Base-by-base conservation (phyloP, 1,140 invertebrate genomes). In the Hyposmocoma kahamanoa region DNA sequence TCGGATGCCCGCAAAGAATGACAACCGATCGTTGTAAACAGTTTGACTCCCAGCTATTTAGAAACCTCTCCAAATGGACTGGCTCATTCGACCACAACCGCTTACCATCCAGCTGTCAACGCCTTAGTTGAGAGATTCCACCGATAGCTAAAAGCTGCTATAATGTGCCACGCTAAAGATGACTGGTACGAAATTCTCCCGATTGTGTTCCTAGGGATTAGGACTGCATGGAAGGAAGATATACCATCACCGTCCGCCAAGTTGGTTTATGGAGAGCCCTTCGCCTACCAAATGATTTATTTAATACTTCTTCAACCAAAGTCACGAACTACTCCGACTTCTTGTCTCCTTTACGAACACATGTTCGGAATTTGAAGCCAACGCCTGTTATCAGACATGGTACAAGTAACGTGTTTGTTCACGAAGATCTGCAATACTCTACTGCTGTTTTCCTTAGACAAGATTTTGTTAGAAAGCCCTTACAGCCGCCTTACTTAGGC, bases 181-280 rank as follows among this genome's bases (percentile, higher is more conserved):
- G n/a, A n/a, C n/a, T n/a, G n/a, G n/a, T n/a, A n/a, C n/a, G n/a
- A n/a, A n/a, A n/a, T n/a, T n/a, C n/a, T n/a, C n/a, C n/a, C n/a
- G n/a, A n/a, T n/a, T n/a, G n/a, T n/a, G n/a, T n/a, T n/a, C 0
- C 49, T 84, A 0, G 80, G 79, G 3, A 50, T 82, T 0, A 26
- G 75, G 15, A 44, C 65, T 2, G 32, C 52, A 6, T 21, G 45
- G 8, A 59, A 53, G 34, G 54, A 60, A 34, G 64, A 72, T 30
- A n/a, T 69, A 0, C 22, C 63, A 10, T 47, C 57, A 19, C 56
- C 59, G 17, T 56, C 69, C 26, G 67, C 72, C 0, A 62, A 77
- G 53, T 21, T 77, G 11, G 17, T 73, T 9, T 72, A 57, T 34
- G 67, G 67, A 3, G 56, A 28, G 50, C 62, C 0, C 30, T 72